A percentile compares a stretch with the other conserved stretches of the same genome.
Conservation (phyloP, 2,113 vertebrate genomes). For the Phalacrocorax brasilianus region DNA sequence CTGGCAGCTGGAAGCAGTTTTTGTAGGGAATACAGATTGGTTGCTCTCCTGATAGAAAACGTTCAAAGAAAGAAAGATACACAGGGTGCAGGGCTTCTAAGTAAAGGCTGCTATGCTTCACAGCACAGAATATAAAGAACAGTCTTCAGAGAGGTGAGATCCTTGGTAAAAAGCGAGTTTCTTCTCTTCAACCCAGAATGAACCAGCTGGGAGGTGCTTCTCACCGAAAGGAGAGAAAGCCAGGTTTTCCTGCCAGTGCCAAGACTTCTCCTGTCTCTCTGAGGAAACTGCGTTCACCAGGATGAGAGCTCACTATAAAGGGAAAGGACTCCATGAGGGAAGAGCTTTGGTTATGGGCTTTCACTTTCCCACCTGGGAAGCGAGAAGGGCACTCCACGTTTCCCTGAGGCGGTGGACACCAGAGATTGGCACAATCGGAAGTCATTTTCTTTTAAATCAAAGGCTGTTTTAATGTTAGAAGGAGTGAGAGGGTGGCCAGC, state of each 20-base stretch:
- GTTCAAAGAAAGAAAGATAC: neutral
- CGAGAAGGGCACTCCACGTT: neutral
- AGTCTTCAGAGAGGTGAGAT: neutral
- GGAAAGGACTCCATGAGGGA: neutral
- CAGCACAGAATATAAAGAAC: neutral
- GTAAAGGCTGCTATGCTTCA: neutral
- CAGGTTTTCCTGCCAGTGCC: neutral
- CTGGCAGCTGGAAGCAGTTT: neutral
- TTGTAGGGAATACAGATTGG: neutral
- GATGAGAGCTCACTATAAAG: neutral
- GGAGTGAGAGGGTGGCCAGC: neutral
- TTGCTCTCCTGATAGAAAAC: neutral
- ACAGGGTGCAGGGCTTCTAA: neutral
- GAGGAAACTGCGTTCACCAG: neutral
- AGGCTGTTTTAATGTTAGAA: neutral
- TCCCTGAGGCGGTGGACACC: neutral
- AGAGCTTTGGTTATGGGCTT: neutral
- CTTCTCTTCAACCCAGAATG: neutral
- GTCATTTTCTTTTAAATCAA: neutral
- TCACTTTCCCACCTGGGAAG: neutral
- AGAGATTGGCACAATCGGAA: neutral
- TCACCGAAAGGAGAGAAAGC: neutral
- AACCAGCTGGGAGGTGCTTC: neutral
- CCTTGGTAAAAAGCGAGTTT: neutral
- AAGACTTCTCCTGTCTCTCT: neutral